These are phyloP conservation scores for Hyles lineata DNA, from an alignment of 2,888 invertebrate genomes.

Conservation along the genomic window DNA sequence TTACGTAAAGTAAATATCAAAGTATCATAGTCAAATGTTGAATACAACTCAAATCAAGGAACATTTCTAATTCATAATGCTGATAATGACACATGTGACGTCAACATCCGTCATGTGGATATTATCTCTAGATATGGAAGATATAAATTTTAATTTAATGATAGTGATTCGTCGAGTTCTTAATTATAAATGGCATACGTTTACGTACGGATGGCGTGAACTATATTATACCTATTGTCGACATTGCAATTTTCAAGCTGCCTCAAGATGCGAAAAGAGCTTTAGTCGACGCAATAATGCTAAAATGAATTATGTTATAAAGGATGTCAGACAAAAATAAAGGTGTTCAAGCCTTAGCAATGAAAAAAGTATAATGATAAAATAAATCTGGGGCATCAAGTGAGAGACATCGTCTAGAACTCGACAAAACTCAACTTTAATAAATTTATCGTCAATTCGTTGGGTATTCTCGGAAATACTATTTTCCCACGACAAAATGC, in stretches of 20 bases:
- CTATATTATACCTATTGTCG: not conserved
- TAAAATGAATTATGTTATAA: not conserved
- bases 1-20: not conserved
- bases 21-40: not conserved
- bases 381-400: constrained; percentile 14
- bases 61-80: not conserved
- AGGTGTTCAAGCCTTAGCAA: not conserved
- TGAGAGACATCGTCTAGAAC: constrained; percentile 5
- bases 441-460: constrained; percentile 21
- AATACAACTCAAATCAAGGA: not conserved
- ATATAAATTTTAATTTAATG: not conserved
- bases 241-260: constrained; percentile 6
- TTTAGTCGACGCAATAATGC: not conserved
- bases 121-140: constrained; percentile 12
- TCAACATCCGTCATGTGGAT: not conserved
- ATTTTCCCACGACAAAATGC: not conserved
- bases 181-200: constrained; percentile 3
- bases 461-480: constrained; percentile 22
- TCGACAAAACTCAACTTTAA: constrained; percentile 3
- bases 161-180: constrained; percentile 24
- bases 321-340: not conserved
- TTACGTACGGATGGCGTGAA: not conserved
- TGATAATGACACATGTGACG: not conserved
- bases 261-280: not conserved
- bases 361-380: not conserved